Base-by-base conservation (phyloP, 2,888 invertebrate species). In the Drosophila pseudotalamancana region DNA sequence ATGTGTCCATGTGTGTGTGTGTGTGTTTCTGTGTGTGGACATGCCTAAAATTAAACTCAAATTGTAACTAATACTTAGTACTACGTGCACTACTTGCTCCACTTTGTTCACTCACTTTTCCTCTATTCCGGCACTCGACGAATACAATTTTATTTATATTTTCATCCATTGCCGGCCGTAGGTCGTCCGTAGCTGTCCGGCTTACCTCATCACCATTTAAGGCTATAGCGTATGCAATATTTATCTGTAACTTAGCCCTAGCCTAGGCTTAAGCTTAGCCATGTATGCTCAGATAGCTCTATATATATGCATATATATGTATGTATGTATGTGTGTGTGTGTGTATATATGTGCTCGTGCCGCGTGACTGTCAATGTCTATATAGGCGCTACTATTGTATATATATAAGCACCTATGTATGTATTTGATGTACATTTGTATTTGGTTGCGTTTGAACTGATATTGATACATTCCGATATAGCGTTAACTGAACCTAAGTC, bases 171-270 rank as follows among this genome's bases (percentile, higher is more conserved):
- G 78, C 81, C 85, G 69, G 63, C 81, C 65, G 77, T 72, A 43
- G 61, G 61, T 60, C 56, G 56, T 31, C 49, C 48, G 48, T 49
- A 49, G 53, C 53, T 70, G 72, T 42, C 77, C 78, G 84, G 80
- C 87, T 86, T 88, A 89, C 87, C 89, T 88, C 88, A 88, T 88
- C 82, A 86, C 88, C 89, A 88, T 78, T 82, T 87, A 88, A 88
- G 86, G 86, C 89, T 86, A 86, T 88, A 83, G 88, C 77, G 65
- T 82, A 88, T 88, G 85, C 85, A 86, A 86, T 86, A 86, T 87
- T 55, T 72, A 79, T 66, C 57, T 71, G 57, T 86, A 86, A 71
- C 70, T 76, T 68, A 76, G 57, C 74, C 78, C 55, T 87, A 80
- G 56, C 54, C 61, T 67, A 77, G 61, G 63, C 68, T 80, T 73